These are phyloP conservation scores for Actinia equina DNA, from an alignment of 64 coral and sea anemone species.

Conservation along the genomic window DNA sequence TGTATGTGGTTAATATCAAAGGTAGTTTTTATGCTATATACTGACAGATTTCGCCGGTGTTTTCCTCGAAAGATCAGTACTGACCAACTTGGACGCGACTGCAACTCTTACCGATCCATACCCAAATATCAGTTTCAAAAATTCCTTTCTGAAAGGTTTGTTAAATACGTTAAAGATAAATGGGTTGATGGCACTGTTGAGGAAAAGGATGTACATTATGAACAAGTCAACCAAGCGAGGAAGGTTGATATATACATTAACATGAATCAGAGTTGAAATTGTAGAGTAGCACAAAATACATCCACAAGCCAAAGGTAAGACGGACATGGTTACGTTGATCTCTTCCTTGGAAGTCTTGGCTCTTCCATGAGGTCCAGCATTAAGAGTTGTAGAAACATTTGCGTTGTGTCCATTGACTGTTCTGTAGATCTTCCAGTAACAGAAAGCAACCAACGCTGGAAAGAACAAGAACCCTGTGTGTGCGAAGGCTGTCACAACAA, in stretches of 20 bases:
- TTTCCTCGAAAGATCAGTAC: too few species aligned
- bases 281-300: background rate
- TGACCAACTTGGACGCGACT: background rate
- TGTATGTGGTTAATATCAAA: too few species aligned
- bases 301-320: conserved; percentile 9
- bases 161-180: conserved; percentile 14
- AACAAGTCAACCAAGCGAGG: background rate
- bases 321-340: background rate
- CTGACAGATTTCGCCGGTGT: too few species aligned
- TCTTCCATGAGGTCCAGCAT: background rate
- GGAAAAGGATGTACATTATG: background rate
- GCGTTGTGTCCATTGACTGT: background rate
- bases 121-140: background rate
- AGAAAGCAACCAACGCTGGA: background rate
- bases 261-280: background rate
- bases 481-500: too few species aligned
- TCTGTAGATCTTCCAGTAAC: conserved; percentile 21
- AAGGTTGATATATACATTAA: background rate
- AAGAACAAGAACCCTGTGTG: background rate
- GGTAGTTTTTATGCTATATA: too few species aligned
- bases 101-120: background rate
- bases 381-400: background rate
- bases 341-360: background rate
- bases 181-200: conserved; percentile 8
- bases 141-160: too few species aligned